Evolutionary conservation across 2,797 vertebrate genomes (phyloP).

Genomic region (Rhabdophis nuchalis): DNA sequence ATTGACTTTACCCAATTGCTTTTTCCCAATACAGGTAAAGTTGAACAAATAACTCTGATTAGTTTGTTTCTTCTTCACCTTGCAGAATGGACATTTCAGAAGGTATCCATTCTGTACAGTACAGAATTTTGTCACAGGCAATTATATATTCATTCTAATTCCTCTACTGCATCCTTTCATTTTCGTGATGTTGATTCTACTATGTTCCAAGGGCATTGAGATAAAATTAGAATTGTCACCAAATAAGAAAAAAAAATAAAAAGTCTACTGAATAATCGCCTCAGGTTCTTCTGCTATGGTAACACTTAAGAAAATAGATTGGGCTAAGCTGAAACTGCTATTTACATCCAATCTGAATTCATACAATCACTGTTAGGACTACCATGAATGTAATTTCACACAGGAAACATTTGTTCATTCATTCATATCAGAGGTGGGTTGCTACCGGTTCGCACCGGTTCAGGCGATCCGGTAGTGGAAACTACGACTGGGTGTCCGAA

Average conservation of each 20-base stretch:
- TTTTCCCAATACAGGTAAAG: background rate
- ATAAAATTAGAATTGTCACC: background rate
- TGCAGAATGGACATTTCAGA: background rate
- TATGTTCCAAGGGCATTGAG: background rate
- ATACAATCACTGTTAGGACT: background rate
- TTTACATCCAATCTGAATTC: background rate
- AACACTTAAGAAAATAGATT: constrained; percentile 12
- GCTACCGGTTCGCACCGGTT: too few relatives aligned
- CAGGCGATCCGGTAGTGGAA: too few relatives aligned
- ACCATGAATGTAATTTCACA: background rate
- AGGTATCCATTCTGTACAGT: background rate
- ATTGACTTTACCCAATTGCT: background rate
- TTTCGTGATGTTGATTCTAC: background rate
- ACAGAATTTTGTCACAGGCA: background rate
- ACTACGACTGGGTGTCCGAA: too few relatives aligned
- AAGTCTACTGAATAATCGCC: background rate
- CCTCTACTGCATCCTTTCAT: constrained; percentile 7
- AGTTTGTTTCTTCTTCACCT: background rate
- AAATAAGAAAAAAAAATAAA: constrained; percentile 1
- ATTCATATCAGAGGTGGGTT: background rate
- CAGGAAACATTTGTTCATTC: background rate
- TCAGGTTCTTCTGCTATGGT: background rate
- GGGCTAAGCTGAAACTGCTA: background rate
- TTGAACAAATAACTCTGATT: background rate
- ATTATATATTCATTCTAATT: background rate